These are phyloP conservation scores for Acanthiza pusilla DNA, from an alignment of 2,797 vertebrate species.

Conservation along the genomic window DNA sequence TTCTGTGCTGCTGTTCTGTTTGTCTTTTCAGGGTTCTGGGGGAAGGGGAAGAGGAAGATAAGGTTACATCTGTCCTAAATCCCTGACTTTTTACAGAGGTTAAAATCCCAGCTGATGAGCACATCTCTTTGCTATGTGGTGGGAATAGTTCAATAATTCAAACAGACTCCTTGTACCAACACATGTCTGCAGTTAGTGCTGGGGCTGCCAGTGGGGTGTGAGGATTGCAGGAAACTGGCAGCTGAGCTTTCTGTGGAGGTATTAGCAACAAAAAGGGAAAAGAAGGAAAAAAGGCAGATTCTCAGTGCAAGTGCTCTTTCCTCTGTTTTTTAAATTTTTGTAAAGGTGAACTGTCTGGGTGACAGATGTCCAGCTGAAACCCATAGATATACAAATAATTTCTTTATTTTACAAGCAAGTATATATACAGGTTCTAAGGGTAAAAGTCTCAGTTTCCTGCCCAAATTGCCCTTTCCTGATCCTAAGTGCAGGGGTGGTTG, in stretches of 20 bases:
- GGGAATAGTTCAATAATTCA: slow-evolving; percentile 13
- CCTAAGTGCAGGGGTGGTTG: not conserved
- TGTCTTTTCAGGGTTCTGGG: not conserved
- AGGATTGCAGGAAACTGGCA: not conserved
- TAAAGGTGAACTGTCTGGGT: not conserved
- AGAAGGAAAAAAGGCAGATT: not conserved
- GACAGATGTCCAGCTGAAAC: not conserved
- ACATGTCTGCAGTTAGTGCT: not conserved
- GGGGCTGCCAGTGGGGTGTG: not conserved
- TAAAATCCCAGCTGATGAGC: not conserved
- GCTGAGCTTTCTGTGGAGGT: not conserved
- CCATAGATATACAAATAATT: not conserved
- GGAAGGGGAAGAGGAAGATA: not conserved
- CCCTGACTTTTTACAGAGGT: not conserved
- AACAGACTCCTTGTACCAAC: not conserved
- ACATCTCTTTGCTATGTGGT: not conserved
- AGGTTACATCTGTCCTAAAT: not conserved
- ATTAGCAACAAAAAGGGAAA: not conserved
- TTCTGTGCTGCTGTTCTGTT: not conserved
- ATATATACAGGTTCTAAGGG: not conserved
- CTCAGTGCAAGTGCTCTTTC: not conserved
- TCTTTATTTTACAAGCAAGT: not conserved
- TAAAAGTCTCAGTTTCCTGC: not conserved
- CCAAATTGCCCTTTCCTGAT: not conserved
- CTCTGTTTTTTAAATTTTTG: not conserved